These are phyloP conservation scores for Megalops atlanticus DNA, from an alignment of 2,113 vertebrate genomes.

Conservation along the genomic window DNA sequence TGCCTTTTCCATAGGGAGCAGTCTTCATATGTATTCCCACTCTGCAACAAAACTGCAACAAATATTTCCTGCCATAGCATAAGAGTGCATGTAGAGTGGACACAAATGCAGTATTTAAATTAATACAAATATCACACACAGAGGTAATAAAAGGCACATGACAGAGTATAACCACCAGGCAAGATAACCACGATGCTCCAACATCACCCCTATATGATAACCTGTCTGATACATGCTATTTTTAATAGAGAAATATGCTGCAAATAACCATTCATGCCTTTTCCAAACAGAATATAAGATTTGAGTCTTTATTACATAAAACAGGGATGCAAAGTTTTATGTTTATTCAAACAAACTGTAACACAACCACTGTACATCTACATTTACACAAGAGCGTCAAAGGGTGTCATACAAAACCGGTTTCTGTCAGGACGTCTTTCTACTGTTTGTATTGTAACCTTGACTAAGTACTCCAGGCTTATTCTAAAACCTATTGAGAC, in stretches of 20 bases:
- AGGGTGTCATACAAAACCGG: background rate
- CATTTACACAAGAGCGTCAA: background rate
- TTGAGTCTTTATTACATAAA: background rate
- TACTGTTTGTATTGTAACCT: background rate
- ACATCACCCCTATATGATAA: too few relatives aligned
- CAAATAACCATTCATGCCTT: background rate
- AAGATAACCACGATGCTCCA: background rate
- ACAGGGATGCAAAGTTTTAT: background rate
- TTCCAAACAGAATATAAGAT: background rate
- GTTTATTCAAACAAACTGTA: background rate
- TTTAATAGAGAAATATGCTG: background rate
- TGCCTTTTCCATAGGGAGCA: too few relatives aligned
- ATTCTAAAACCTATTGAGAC: background rate
- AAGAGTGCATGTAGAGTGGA: too few relatives aligned
- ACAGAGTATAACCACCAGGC: background rate
- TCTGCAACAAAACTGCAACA: too few relatives aligned
- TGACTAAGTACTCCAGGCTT: background rate
- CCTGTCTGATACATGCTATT: too few relatives aligned
- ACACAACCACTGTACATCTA: background rate
- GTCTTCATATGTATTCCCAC: too few relatives aligned
- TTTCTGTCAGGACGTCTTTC: background rate
- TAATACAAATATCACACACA: too few relatives aligned
- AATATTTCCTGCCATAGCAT: too few relatives aligned
- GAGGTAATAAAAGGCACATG: background rate
- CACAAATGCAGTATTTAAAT: too few relatives aligned